Conservation (phyloP, 2,113 vertebrate species). For the Pseudorhombus dupliciocellatus region DNA sequence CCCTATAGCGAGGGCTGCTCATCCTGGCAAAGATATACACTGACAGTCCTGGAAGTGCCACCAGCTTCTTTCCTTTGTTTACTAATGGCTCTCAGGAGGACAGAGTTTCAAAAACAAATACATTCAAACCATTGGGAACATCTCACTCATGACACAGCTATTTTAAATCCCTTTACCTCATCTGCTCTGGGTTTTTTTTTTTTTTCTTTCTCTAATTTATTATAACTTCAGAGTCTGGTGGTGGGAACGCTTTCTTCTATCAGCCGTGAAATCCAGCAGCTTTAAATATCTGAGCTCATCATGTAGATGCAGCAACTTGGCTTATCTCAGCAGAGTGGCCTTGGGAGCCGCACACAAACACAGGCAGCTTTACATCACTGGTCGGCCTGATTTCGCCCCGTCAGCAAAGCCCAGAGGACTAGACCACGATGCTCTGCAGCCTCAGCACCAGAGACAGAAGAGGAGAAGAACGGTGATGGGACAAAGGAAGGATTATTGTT, state of each 20-base stretch:
- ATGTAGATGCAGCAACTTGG: conserved; percentile 44
- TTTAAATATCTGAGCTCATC: conserved; percentile 43
- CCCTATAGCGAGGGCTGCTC: neutral
- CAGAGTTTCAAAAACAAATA: no score
- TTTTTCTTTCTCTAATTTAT: no score
- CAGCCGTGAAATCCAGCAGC: conserved; percentile 31
- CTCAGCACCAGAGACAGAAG: conserved; percentile 4
- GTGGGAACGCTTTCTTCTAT: conserved; percentile 10
- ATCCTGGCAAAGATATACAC: no score
- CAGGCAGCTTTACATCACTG: conserved; percentile 53
- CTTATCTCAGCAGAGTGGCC: conserved; percentile 29
- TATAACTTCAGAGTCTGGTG: conserved; percentile 1
- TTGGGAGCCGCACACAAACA: conserved; percentile 46
- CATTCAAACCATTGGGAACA: neutral
- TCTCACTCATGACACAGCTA: conserved; percentile 8
- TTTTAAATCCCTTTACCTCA: conserved; percentile 13
- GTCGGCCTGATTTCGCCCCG: conserved; percentile 24
- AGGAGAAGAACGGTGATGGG: neutral
- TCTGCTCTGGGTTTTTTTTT: neutral
- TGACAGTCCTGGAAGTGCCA: no score
- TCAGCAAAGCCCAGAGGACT: conserved; percentile 49
- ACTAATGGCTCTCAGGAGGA: no score
- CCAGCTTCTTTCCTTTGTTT: no score
- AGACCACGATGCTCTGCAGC: conserved; percentile 16
- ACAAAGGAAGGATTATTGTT: neutral